A percentile compares a stretch with the other conserved stretches of the same genome.
These are phyloP conservation scores for Montipora cactus DNA, from an alignment of 64 coral and sea anemone species.

Conservation along the genomic window DNA sequence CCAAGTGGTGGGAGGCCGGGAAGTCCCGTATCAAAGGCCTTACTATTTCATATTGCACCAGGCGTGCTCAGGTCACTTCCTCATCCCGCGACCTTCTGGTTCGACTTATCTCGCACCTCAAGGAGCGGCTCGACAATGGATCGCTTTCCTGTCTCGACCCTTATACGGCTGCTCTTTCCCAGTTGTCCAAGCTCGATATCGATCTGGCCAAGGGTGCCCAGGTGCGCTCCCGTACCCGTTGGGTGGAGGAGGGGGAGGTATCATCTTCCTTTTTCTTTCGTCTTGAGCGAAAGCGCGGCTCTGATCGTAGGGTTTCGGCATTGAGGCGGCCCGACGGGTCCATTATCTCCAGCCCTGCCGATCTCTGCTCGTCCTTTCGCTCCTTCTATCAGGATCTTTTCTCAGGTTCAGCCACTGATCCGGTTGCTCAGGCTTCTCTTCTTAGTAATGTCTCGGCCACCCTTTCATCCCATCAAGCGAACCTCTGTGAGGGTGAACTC, in stretches of 20 bases:
- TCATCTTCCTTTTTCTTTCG: conserved; percentile 42
- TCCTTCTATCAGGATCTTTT: not conserved
- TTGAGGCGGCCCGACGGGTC: not conserved
- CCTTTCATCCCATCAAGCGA: not conserved
- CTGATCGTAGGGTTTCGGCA: not conserved
- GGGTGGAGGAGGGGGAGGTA: conserved; percentile 63
- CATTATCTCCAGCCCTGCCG: not conserved
- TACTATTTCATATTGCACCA: not conserved
- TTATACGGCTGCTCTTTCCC: not conserved
- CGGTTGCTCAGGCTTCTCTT: not conserved
- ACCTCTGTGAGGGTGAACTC: not conserved
- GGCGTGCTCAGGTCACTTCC: too few relatives aligned
- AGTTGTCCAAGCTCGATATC: not conserved
- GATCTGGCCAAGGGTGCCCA: conserved; percentile 24
- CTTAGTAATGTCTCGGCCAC: not conserved
- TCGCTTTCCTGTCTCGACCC: not conserved
- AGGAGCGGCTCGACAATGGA: not conserved
- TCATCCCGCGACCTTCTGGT: not conserved
- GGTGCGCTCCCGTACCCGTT: conserved; percentile 32
- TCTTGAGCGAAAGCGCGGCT: conserved; percentile 3
- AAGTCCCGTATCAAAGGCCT: conserved; percentile 16
- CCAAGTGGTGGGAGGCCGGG: conserved; percentile 54
- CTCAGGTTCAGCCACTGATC: not conserved
- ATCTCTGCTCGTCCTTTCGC: not conserved
- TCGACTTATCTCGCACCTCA: not conserved